A percentile compares a stretch with the other conserved stretches of the same genome.
Conservation (phyloP, 2,113 vertebrate species). For the Nyctereutes procyonoides region DNA sequence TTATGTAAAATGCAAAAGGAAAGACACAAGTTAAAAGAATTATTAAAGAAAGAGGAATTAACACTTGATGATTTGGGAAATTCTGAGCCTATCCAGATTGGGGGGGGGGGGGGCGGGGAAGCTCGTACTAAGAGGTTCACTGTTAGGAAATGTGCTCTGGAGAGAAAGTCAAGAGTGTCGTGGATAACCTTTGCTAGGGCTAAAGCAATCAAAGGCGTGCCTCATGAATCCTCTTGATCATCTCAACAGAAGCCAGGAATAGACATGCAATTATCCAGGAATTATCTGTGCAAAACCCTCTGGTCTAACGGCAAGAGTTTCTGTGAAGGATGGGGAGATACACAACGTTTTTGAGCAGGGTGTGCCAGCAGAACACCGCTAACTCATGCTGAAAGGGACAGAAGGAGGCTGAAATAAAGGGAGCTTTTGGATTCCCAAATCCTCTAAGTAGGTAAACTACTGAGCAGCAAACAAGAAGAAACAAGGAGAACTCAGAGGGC, state of each 20-base stretch:
- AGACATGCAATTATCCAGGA: neutral
- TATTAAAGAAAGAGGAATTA: neutral
- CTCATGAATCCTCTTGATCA: neutral
- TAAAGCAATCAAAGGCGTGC: neutral
- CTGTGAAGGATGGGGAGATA: neutral
- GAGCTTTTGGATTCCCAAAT: neutral
- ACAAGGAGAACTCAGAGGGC: neutral
- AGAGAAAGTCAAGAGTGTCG: neutral
- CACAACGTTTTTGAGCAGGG: neutral
- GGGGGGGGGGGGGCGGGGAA: neutral
- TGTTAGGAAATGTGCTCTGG: neutral
- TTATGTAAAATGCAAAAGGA: slow-evolving; percentile 10
- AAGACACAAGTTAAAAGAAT: slow-evolving; percentile 41
- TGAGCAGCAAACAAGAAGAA: neutral
- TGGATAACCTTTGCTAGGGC: neutral
- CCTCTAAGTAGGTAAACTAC: neutral
- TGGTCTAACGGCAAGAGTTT: neutral
- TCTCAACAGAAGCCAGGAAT: neutral
- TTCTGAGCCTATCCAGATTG: neutral
- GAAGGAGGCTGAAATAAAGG: neutral
- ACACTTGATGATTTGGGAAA: neutral
- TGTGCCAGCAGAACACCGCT: neutral
- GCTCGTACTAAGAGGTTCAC: neutral
- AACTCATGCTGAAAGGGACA: neutral
- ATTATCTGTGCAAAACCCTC: neutral